A percentile compares a stretch with the other conserved stretches of the same genome.
phyloP scores from a whole-genome alignment of 2,888 invertebrate genomes.

The Oligia latruncula region DNA sequence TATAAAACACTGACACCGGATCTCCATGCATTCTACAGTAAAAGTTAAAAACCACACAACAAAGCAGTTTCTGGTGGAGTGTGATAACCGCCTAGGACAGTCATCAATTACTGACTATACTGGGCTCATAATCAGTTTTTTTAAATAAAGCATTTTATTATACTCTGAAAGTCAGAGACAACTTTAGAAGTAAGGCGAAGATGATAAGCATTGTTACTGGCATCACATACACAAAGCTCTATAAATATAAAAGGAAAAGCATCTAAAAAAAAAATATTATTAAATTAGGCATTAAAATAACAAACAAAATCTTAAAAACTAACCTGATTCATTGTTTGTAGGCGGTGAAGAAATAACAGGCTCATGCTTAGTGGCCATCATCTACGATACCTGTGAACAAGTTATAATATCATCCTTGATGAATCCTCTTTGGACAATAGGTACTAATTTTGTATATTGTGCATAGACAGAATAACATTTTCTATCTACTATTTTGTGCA shows the following conservation, averaged over 20 bases:
- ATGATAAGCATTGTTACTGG: neutral
- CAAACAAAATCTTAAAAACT: constrained; percentile 56
- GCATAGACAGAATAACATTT: neutral
- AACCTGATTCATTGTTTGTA: constrained; percentile 86
- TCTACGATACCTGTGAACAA: constrained; percentile 86
- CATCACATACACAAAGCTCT: constrained; percentile 1
- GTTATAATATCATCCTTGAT: constrained; percentile 66
- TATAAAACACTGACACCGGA: no score
- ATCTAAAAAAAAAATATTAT: no score
- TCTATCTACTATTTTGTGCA: neutral
- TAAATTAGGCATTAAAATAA: neutral
- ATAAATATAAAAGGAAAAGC: constrained; percentile 1
- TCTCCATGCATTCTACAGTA: no score
- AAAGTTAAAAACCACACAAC: no score
- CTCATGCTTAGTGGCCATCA: constrained; percentile 86
- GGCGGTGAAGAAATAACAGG: constrained; percentile 83
- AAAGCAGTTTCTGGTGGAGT: no score
- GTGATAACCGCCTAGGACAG: no score
- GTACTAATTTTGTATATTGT: neutral
- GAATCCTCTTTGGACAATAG: constrained; percentile 6
- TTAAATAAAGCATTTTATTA: neutral
- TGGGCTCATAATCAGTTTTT: neutral
- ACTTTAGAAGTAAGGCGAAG: neutral
- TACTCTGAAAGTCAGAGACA: neutral
- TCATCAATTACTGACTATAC: neutral